phyloP scores from a whole-genome alignment of 2,113 vertebrate species.

The Engystomops pustulosus region DNA sequence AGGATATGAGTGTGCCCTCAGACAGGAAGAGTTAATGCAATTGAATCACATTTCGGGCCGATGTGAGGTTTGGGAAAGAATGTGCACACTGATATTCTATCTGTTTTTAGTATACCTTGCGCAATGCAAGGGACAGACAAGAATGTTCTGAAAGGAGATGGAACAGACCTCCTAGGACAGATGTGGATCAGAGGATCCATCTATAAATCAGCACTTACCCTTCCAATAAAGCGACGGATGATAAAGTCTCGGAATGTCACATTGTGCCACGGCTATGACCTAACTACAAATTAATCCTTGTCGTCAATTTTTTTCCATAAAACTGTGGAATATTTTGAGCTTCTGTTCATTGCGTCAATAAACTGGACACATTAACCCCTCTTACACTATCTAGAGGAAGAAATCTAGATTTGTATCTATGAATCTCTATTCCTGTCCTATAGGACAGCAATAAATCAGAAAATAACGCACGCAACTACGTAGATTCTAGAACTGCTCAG shows the following conservation, averaged over 20 bases:
- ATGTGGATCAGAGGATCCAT: constrained; percentile 43
- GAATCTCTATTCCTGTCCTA: too few species aligned
- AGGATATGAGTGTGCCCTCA: background rate
- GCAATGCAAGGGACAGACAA: constrained; percentile 55
- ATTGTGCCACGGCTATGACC: constrained; percentile 42
- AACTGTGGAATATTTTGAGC: constrained; percentile 34
- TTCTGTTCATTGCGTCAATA: constrained; percentile 8
- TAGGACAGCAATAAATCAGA: too few species aligned
- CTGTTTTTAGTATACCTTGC: constrained; percentile 59
- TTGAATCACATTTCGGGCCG: constrained; percentile 22
- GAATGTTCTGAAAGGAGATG: constrained; percentile 49
- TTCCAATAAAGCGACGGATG: constrained; percentile 47
- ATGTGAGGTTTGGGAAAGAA: constrained; percentile 56
- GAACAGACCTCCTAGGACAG: constrained; percentile 48
- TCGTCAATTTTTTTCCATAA: constrained; percentile 43
- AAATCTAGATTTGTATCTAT: too few species aligned
- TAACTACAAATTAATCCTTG: constrained; percentile 50
- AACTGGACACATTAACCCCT: constrained; percentile 32
- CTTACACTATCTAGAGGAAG: too few species aligned
- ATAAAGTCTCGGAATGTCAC: constrained; percentile 49
- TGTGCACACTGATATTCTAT: constrained; percentile 50
- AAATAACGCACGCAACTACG: too few species aligned
- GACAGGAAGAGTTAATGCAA: constrained; percentile 38
- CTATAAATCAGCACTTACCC: constrained; percentile 22
- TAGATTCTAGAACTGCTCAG: too few species aligned